phyloP scores from a whole-genome alignment of 2,888 invertebrate species.

The Amphipyra tragopoginis region DNA sequence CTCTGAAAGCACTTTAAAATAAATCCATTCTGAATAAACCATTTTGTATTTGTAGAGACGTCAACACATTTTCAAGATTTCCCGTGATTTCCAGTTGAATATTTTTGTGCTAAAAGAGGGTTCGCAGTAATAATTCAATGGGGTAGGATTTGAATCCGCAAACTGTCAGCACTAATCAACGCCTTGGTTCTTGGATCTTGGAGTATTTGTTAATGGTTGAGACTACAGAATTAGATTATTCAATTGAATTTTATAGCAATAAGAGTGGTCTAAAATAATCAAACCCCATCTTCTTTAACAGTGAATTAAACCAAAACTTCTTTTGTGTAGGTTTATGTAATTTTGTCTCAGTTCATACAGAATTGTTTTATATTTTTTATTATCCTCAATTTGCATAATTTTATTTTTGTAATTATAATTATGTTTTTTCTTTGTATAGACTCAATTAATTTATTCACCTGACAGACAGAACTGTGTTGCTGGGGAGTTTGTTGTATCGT shows the following conservation, averaged over 20 bases:
- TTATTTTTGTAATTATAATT: too few species aligned
- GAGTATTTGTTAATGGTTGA: not conserved
- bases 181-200: slow-evolving; percentile 2
- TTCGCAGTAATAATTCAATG: slow-evolving; percentile 29
- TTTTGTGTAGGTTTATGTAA: too few species aligned
- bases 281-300: too few species aligned
- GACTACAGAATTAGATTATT: slow-evolving; percentile 3
- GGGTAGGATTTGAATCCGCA: slow-evolving; percentile 8
- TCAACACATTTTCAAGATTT: slow-evolving; percentile 18
- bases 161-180: slow-evolving; percentile 43
- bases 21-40: slow-evolving; percentile 17
- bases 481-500: too few species aligned
- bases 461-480: too few species aligned
- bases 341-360: too few species aligned
- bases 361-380: too few species aligned
- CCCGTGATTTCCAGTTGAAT: slow-evolving; percentile 18
- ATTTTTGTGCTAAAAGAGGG: slow-evolving; percentile 17
- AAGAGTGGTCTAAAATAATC: not conserved
- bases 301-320: too few species aligned
- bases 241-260: not conserved
- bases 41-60: slow-evolving; percentile 13
- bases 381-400: too few species aligned
- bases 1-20: slow-evolving; percentile 12
- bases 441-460: too few species aligned
- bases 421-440: too few species aligned